Evolutionary conservation across 2,113 vertebrate species (phyloP).

Genomic region (Damaliscus lunatus): DNA sequence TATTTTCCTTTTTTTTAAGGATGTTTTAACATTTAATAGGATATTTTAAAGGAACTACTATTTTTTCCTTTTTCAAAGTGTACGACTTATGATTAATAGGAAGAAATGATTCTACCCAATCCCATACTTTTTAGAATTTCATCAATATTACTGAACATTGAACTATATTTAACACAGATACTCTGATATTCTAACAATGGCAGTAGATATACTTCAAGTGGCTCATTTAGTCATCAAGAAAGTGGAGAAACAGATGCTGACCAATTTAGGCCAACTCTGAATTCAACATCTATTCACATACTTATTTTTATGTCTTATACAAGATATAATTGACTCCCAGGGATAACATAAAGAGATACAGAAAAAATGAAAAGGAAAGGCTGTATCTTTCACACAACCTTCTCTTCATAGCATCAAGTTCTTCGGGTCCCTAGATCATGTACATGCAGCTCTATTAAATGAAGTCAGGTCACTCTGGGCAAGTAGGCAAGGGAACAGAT

Average conservation of each 20-base stretch:
- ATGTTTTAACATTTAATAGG: neutral
- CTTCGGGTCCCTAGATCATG: conserved; percentile 76
- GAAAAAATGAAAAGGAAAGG: conserved; percentile 25
- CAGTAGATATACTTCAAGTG: conserved; percentile 1
- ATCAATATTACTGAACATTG: conserved; percentile 19
- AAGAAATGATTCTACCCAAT: conserved; percentile 42
- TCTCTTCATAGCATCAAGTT: conserved; percentile 66
- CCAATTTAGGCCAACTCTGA: conserved; percentile 5
- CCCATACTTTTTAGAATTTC: neutral
- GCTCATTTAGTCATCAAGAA: conserved; percentile 20
- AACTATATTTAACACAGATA: conserved; percentile 5
- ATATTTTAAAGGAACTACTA: conserved; percentile 13
- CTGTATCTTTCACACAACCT: conserved; percentile 48
- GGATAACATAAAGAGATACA: neutral
- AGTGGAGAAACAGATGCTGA: conserved; percentile 21
- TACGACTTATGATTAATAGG: neutral
- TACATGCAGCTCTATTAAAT: conserved; percentile 82
- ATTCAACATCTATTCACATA: neutral
- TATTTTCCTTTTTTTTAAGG: neutral
- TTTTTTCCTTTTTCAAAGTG: conserved; percentile 35
- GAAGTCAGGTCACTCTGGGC: conserved; percentile 54
- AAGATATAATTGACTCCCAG: conserved; percentile 38
- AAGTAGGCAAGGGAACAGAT: conserved; percentile 62
- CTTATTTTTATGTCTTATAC: conserved; percentile 17
- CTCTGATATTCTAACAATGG: neutral